Conservation (phyloP, 2,888 invertebrate genomes). For the Leucania comma region DNA sequence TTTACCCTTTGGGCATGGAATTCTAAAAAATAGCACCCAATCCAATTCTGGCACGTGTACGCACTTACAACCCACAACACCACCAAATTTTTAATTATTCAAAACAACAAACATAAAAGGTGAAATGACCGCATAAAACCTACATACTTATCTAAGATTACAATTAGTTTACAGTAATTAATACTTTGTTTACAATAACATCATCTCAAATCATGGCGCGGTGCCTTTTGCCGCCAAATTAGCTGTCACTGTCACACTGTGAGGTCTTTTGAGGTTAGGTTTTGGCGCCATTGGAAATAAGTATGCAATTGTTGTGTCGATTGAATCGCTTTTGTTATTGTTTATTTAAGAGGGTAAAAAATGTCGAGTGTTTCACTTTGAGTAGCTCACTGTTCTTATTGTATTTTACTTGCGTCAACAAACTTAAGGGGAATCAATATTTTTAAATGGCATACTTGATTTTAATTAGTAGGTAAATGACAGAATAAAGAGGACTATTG, state of each 20-base stretch:
- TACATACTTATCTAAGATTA: conserved; percentile 50
- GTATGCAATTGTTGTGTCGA: conserved; percentile 56
- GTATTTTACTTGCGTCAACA: background rate
- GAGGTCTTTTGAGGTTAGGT: conserved; percentile 60
- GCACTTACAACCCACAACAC: background rate
- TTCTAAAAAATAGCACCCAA: background rate
- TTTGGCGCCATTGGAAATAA: conserved; percentile 57
- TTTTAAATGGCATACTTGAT: no score
- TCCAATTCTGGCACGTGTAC: conserved; percentile 11
- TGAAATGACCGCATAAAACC: conserved; percentile 31
- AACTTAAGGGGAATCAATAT: no score
- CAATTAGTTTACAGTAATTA: conserved; percentile 47
- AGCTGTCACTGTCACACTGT: conserved; percentile 60
- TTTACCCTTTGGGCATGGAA: background rate
- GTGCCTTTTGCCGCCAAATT: conserved; percentile 65
- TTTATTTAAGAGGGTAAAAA: background rate
- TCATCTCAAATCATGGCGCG: conserved; percentile 42
- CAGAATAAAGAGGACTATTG: no score
- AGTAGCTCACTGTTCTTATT: background rate
- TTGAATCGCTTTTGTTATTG: conserved; percentile 22
- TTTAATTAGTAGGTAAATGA: no score
- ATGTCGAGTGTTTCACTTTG: background rate
- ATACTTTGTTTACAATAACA: conserved; percentile 58
- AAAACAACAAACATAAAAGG: conserved; percentile 28
- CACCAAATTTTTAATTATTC: conserved; percentile 7